phyloP scores from a whole-genome alignment of 2,113 vertebrate species.

The Merops nubicus region DNA sequence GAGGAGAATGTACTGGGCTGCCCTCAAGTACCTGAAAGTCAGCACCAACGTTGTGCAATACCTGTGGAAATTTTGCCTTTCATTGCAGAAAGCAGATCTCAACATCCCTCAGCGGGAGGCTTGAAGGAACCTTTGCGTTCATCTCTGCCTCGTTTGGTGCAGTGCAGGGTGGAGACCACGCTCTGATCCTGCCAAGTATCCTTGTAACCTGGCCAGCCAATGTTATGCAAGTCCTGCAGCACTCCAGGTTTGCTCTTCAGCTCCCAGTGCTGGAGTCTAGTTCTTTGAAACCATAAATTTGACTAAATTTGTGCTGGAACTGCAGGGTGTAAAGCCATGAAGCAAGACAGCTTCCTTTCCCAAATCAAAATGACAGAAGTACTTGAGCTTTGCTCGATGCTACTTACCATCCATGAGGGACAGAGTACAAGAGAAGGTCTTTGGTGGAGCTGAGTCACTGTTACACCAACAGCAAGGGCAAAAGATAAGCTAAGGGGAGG shows the following conservation, averaged over 20 bases:
- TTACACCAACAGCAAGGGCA: neutral
- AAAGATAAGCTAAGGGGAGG: neutral
- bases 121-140: fast-evolving
- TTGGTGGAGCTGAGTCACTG: neutral
- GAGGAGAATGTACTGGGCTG: neutral
- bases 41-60: fast-evolving
- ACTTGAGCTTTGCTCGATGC: neutral
- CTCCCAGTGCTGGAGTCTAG: neutral
- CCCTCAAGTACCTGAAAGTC: neutral
- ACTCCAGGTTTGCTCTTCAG: neutral
- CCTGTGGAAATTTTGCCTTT: neutral
- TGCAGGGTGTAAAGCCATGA: fast-evolving
- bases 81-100: neutral
- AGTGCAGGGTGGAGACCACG: neutral
- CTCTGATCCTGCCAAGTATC: neutral
- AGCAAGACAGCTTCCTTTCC: neutral
- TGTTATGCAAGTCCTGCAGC: neutral
- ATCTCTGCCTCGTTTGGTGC: neutral
- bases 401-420: neutral
- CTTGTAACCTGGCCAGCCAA: neutral
- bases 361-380: neutral
- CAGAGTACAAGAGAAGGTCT: neutral
- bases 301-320: neutral
- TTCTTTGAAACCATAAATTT: neutral
- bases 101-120: neutral